phyloP scores from a whole-genome alignment of 2,888 invertebrate species.

The Maniola hyperantus region DNA sequence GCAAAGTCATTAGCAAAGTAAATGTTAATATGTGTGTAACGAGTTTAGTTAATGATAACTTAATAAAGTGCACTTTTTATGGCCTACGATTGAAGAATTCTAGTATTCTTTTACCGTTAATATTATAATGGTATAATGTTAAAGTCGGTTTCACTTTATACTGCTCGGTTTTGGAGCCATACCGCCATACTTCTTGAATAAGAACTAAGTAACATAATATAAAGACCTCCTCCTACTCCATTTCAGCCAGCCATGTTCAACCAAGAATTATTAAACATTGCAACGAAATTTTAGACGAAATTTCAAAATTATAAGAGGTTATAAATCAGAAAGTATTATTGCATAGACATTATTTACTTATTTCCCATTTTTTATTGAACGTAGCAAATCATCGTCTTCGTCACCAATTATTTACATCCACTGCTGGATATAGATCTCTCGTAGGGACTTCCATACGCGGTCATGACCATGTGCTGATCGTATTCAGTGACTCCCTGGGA shows the following conservation, averaged over 20 bases:
- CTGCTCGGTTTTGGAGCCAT: neutral
- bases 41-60: neutral
- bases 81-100: neutral
- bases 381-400: too few species aligned
- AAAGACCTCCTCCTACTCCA: neutral
- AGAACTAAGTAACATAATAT: neutral
- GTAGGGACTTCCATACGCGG: too few species aligned
- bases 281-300: neutral
- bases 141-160: neutral
- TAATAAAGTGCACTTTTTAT: neutral
- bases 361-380: too few species aligned
- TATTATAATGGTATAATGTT: neutral
- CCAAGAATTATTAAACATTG: slow-evolving; percentile 4
- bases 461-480: too few species aligned
- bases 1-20: slow-evolving; percentile 29
- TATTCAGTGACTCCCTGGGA: too few species aligned
- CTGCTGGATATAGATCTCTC: too few species aligned
- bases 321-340: neutral
- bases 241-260: neutral
- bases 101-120: too few species aligned
- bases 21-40: slow-evolving; percentile 21
- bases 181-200: neutral
- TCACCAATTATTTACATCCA: too few species aligned
- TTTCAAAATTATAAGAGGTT: neutral
- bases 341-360: neutral